These are phyloP conservation scores for Leucopsar rothschildi DNA, from an alignment of 2,113 vertebrate species.

Conservation along the genomic window DNA sequence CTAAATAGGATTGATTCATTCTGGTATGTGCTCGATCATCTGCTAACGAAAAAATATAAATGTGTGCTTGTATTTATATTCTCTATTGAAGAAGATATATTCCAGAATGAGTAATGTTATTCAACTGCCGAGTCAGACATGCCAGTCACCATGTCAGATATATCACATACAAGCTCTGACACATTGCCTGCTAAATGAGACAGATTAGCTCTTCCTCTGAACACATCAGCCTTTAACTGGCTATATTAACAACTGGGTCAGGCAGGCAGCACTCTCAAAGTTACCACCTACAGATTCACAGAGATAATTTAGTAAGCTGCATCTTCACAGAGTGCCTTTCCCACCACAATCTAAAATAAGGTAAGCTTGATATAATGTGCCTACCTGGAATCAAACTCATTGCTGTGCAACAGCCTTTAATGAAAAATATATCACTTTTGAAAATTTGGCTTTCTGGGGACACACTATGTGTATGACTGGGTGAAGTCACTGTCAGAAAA, in stretches of 20 bases:
- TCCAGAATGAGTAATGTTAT: background rate
- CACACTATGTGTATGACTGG: background rate
- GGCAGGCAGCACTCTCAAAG: background rate
- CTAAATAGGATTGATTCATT: background rate
- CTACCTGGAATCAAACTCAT: background rate
- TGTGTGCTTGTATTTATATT: background rate
- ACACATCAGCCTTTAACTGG: background rate
- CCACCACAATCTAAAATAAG: background rate
- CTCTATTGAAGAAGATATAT: background rate
- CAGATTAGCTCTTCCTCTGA: conserved; percentile 12
- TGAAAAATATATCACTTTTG: background rate
- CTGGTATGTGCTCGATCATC: background rate
- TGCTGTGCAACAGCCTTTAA: background rate
- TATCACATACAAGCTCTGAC: conserved; percentile 11
- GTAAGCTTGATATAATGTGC: background rate
- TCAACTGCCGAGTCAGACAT: background rate
- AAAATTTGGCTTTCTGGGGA: background rate
- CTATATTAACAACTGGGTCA: background rate
- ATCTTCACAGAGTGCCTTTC: background rate
- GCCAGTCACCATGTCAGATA: background rate
- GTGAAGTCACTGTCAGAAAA: background rate
- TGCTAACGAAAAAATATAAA: background rate
- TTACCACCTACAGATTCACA: background rate
- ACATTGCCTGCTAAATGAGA: background rate
- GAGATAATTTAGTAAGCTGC: background rate